A percentile compares a stretch with the other conserved stretches of the same genome.
phyloP scores from a whole-genome alignment of 1,140 invertebrate species.

The Proctacanthus coquilletti region DNA sequence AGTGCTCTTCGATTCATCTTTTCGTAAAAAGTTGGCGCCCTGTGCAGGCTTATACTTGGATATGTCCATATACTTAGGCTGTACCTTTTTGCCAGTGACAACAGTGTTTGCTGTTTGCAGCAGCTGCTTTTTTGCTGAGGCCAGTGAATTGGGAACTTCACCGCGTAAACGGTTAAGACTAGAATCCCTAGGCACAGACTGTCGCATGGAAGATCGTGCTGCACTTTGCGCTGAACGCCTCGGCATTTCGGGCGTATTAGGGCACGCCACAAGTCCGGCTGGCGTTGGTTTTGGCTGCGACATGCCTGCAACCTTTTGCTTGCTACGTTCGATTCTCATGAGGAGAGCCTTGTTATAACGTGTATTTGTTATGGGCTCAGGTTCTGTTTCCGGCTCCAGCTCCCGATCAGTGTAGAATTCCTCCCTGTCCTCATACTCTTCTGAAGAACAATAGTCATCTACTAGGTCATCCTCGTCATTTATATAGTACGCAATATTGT shows the following conservation, averaged over 20 bases:
- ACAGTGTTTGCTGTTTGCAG: conserved; percentile 22
- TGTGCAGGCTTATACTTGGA: conserved; percentile 38
- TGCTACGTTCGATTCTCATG: conserved; percentile 29
- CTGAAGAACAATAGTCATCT: conserved; percentile 24
- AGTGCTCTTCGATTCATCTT: conserved; percentile 41
- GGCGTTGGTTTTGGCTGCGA: conserved; percentile 18
- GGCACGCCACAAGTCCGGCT: conserved; percentile 28
- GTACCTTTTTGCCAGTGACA: conserved; percentile 11
- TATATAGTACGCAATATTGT: conserved; percentile 28
- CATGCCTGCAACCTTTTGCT: conserved; percentile 22
- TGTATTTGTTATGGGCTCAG: conserved; percentile 31
- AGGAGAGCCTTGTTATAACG: conserved; percentile 37
- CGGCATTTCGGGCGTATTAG: conserved; percentile 36
- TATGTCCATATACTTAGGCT: conserved; percentile 37
- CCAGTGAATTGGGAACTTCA: conserved; percentile 25
- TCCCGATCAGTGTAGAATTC: conserved; percentile 2
- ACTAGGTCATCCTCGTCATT: conserved; percentile 25
- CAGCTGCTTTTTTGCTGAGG: conserved; percentile 26
- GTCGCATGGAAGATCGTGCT: conserved; percentile 12
- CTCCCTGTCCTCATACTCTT: conserved; percentile 9
- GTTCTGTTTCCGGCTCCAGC: conserved; percentile 3
- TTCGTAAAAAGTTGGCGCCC: conserved; percentile 34
- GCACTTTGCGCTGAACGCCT: conserved; percentile 24
- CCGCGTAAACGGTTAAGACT: conserved; percentile 23
- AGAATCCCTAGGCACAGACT: conserved; percentile 28